These are phyloP conservation scores for Psephotus haematonotus DNA, from an alignment of 2,113 vertebrate genomes.

Conservation along the genomic window DNA sequence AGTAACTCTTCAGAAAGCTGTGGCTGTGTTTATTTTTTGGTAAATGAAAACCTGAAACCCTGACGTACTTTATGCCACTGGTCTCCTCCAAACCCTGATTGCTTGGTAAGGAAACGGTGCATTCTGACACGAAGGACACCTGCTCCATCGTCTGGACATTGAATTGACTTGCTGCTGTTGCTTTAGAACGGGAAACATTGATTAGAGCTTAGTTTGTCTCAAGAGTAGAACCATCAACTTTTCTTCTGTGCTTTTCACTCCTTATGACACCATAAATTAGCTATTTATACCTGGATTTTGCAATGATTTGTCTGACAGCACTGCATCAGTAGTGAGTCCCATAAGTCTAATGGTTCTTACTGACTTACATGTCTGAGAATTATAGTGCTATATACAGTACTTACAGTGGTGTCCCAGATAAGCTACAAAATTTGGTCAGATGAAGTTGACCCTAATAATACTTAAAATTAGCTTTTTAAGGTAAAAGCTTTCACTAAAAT, in stretches of 20 bases:
- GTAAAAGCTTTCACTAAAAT: background rate
- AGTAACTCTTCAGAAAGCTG: background rate
- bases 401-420: background rate
- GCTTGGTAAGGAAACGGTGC: background rate
- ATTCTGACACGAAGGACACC: background rate
- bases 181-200: background rate
- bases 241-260: background rate
- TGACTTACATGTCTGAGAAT: background rate
- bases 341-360: background rate
- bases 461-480: background rate
- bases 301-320: background rate
- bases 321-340: background rate
- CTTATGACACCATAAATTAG: background rate
- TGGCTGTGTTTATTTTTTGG: background rate
- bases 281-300: background rate
- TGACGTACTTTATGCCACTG: background rate
- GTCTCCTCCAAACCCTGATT: background rate
- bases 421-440: background rate
- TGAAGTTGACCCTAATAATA: background rate
- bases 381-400: background rate
- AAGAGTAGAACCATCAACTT: background rate
- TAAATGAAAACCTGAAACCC: background rate
- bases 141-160: conserved; percentile 1
- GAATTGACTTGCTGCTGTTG: background rate
- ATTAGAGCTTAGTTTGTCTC: background rate